These are phyloP conservation scores for Ametastegia equiseti DNA, from an alignment of 2,888 invertebrate species.

Conservation along the genomic window DNA sequence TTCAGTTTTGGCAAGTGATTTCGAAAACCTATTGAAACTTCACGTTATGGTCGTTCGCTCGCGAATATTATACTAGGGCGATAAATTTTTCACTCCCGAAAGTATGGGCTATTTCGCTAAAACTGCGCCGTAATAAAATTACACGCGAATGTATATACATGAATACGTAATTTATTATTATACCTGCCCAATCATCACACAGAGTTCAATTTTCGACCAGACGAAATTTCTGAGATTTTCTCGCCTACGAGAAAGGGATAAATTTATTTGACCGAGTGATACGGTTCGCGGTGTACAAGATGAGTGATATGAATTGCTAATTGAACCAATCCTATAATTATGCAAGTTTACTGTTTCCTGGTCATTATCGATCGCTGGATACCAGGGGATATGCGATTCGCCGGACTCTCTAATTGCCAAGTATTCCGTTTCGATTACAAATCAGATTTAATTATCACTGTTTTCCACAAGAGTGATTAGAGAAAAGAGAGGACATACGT, in stretches of 20 bases:
- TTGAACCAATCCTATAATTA: constrained; percentile 31
- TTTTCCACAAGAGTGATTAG: neutral
- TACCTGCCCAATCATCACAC: neutral
- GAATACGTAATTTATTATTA: neutral
- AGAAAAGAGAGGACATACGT: neutral
- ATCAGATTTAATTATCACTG: neutral
- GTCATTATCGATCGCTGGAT: neutral
- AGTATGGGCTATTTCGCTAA: neutral
- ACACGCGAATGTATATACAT: neutral
- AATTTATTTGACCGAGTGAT: neutral
- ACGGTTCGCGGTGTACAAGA: neutral
- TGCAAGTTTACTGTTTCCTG: constrained; percentile 5
- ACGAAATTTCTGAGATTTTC: neutral
- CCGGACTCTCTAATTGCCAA: constrained; percentile 5
- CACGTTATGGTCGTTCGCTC: too few species aligned
- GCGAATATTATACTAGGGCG: neutral
- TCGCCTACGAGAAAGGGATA: neutral
- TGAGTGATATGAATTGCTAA: constrained; percentile 21
- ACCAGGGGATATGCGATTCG: neutral
- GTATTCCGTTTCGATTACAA: neutral
- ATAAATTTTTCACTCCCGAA: neutral
- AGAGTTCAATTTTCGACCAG: neutral
- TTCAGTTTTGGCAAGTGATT: neutral
- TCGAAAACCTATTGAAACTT: neutral
- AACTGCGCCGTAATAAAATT: neutral